Conservation (phyloP, 2,888 invertebrate genomes). For the Pristionchus entomophagus region DNA sequence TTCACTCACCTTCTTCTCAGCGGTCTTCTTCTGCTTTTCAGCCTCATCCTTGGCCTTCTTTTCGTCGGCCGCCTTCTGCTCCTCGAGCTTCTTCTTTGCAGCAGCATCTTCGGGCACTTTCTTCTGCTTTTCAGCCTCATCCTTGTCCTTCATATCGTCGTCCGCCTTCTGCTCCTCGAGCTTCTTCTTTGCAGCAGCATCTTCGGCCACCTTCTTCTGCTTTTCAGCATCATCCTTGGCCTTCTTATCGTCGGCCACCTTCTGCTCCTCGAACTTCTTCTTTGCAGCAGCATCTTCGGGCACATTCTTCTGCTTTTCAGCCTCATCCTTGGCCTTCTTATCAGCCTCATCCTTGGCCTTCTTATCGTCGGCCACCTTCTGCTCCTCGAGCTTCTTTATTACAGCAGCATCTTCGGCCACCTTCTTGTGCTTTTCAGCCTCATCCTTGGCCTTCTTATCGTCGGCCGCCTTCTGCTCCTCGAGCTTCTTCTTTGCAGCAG, state of each 20-base stretch:
- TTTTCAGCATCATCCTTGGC: too few species aligned
- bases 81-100: not conserved
- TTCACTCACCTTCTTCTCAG: not conserved
- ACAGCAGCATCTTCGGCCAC: not conserved
- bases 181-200: not conserved
- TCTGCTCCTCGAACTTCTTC: not conserved
- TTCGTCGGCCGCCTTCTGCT: not conserved
- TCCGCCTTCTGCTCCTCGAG: not conserved
- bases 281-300: not conserved
- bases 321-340: not conserved
- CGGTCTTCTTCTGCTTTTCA: constrained; percentile 8
- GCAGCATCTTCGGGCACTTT: too few species aligned
- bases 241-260: too few species aligned
- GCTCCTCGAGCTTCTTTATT: not conserved
- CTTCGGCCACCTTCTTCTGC: not conserved
- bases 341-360: not conserved
- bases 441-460: not conserved
- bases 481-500: constrained; percentile 47
- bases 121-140: too few species aligned
- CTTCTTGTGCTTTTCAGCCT: not conserved
- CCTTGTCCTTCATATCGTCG: not conserved
- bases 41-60: not conserved
- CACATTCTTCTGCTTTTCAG: not conserved
- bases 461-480: not conserved
- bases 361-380: not conserved